Evolutionary conservation across 2,888 invertebrate genomes (phyloP).

Genomic region (Geophilus truncorum): DNA sequence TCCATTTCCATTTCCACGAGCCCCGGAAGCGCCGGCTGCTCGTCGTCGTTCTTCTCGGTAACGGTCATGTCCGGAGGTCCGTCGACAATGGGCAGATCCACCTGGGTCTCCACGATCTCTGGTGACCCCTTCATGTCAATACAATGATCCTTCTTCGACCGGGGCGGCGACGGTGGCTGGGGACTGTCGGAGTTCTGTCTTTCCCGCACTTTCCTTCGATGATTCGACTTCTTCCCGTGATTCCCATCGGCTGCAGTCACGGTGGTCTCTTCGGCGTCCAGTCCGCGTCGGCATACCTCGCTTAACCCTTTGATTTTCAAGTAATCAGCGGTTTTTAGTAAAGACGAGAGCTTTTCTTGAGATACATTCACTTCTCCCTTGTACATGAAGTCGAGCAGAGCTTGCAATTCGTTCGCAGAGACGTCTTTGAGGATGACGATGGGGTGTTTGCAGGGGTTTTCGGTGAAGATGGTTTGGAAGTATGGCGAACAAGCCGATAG

Average conservation of each 20-base stretch:
- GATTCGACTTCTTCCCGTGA: neutral
- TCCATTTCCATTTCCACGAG: neutral
- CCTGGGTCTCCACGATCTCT: slow-evolving; percentile 25
- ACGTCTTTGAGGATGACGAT: slow-evolving; percentile 90
- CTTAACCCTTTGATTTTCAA: slow-evolving; percentile 85
- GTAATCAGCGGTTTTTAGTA: slow-evolving; percentile 87
- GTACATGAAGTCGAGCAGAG: slow-evolving; percentile 90
- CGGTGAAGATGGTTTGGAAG: slow-evolving; percentile 78
- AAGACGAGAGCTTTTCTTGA: slow-evolving; percentile 79
- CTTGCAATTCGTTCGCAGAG: slow-evolving; percentile 80
- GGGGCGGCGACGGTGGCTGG: neutral
- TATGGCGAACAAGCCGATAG: slow-evolving; percentile 88
- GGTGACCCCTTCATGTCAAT: slow-evolving; percentile 28
- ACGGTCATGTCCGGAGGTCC: neutral
- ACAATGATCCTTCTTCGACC: neutral
- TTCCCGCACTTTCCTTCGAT: neutral
- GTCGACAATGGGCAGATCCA: slow-evolving; percentile 10
- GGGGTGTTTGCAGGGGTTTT: slow-evolving; percentile 89
- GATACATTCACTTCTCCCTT: slow-evolving; percentile 91
- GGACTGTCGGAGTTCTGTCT: neutral
- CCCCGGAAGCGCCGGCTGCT: neutral
- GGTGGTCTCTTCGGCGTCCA: slow-evolving; percentile 1
- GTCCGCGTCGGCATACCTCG: slow-evolving; percentile 54
- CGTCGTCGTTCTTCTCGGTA: neutral
- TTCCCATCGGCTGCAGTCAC: neutral